phyloP scores from a whole-genome alignment of 1,140 invertebrate genomes.

The Penaeus vannamei region DNA sequence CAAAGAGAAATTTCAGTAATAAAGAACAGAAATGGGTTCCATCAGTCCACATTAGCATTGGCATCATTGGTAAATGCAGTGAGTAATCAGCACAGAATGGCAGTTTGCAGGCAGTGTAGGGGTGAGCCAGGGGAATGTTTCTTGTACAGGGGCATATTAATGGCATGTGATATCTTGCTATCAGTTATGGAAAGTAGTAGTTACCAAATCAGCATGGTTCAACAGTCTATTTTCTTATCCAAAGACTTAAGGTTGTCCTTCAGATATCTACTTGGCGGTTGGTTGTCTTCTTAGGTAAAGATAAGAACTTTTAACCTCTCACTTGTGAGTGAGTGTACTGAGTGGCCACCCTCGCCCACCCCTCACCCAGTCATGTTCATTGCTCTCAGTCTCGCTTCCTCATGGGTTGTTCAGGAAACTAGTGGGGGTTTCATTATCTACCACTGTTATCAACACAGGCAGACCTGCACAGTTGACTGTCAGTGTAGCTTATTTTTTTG shows the following conservation, averaged over 20 bases:
- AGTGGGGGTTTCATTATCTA: constrained; percentile 37
- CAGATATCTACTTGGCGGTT: constrained; percentile 12
- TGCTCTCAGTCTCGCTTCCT: constrained; percentile 1
- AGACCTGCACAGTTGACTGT: constrained; percentile 38
- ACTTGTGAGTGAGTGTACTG: neutral
- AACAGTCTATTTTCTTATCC: too few species aligned
- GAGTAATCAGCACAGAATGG: constrained; percentile 1
- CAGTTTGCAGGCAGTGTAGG: constrained; percentile 45
- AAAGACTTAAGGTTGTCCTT: constrained; percentile 22
- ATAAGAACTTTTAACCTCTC: constrained; percentile 3
- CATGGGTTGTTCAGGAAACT: constrained; percentile 38
- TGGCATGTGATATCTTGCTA: too few species aligned
- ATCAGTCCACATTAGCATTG: too few species aligned
- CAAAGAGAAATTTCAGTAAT: neutral
- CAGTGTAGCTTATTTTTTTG: constrained; percentile 54
- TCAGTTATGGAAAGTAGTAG: too few species aligned
- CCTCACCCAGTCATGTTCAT: constrained; percentile 40
- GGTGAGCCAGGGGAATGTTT: constrained; percentile 14
- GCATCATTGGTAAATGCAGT: neutral
- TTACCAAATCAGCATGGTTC: too few species aligned
- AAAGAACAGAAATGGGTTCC: too few species aligned
- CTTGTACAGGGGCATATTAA: too few species aligned
- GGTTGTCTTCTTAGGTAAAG: neutral
- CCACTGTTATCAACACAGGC: constrained; percentile 33
- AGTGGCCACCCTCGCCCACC: constrained; percentile 43